Percentiles rank a stretch among this genome's conserved stretches.
phyloP scores from a whole-genome alignment of 2,888 invertebrate genomes.

The Empis livida region DNA sequence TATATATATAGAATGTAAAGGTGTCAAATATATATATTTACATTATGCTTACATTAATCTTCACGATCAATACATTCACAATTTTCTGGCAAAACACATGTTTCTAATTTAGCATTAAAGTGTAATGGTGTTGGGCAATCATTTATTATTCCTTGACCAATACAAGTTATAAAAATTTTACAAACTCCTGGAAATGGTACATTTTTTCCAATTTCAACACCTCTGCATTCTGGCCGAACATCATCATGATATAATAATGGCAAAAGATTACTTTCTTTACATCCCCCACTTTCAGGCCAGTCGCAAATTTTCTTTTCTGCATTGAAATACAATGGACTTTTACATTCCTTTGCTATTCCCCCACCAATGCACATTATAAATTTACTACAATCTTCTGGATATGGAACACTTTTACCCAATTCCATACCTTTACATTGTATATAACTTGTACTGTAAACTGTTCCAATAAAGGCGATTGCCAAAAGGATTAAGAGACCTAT shows the following conservation, averaged over 20 bases:
- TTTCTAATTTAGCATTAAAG: conserved; percentile 16
- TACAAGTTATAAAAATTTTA: conserved; percentile 20
- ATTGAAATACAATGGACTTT: neutral
- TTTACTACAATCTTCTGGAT: neutral
- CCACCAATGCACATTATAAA: neutral
- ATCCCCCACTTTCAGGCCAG: too few species aligned
- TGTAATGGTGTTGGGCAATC: conserved; percentile 18
- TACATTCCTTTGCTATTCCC: neutral
- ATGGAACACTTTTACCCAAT: too few species aligned
- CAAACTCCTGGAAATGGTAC: neutral
- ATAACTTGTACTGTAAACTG: conserved; percentile 1
- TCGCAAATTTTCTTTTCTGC: neutral
- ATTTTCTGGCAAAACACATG: conserved; percentile 18
- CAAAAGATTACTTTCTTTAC: too few species aligned
- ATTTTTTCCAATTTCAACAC: conserved; percentile 3
- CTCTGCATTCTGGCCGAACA: too few species aligned
- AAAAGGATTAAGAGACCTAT: too few species aligned
- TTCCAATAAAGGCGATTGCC: too few species aligned
- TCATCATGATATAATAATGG: too few species aligned
- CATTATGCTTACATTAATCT: too few species aligned
- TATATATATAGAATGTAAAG: too few species aligned
- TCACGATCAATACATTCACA: too few species aligned
- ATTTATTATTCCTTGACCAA: conserved; percentile 16
- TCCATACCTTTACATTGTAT: conserved; percentile 1
- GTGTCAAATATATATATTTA: too few species aligned